Evolutionary conservation across 92 coral and sea anemone genomes (phyloP).

Genomic region (Phymanthus crucifer): DNA sequence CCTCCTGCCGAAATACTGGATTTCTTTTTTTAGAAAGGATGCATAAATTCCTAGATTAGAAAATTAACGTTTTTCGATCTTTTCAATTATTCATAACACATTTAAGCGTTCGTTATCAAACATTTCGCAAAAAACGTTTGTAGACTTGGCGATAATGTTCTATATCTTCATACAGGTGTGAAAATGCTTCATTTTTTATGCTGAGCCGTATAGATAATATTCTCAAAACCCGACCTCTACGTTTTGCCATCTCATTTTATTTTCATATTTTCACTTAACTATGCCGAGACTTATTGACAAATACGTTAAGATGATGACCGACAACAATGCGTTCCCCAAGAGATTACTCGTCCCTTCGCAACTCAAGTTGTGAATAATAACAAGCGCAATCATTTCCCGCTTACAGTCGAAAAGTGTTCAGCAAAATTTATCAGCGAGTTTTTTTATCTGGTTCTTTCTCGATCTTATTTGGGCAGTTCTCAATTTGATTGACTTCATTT

Average conservation of each 20-base stretch:
- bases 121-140: background rate
- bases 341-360: constrained; percentile 21
- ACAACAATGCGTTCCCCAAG: background rate
- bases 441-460: background rate
- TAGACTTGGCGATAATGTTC: background rate
- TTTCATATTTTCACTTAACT: background rate
- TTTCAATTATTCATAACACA: background rate
- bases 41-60: background rate
- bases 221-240: background rate
- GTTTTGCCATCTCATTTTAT: background rate
- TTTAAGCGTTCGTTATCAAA: background rate
- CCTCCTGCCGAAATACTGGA: background rate
- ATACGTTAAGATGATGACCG: background rate
- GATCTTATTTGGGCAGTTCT: background rate
- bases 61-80: constrained; percentile 2
- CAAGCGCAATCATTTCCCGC: background rate
- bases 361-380: background rate
- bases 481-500: background rate
- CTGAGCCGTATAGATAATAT: background rate
- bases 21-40: background rate
- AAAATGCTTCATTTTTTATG: background rate
- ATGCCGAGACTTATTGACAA: background rate
- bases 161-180: background rate
- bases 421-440: background rate
- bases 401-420: background rate